Base-by-base conservation (phyloP, 1,140 invertebrate species). In the Drosophila insularis region DNA sequence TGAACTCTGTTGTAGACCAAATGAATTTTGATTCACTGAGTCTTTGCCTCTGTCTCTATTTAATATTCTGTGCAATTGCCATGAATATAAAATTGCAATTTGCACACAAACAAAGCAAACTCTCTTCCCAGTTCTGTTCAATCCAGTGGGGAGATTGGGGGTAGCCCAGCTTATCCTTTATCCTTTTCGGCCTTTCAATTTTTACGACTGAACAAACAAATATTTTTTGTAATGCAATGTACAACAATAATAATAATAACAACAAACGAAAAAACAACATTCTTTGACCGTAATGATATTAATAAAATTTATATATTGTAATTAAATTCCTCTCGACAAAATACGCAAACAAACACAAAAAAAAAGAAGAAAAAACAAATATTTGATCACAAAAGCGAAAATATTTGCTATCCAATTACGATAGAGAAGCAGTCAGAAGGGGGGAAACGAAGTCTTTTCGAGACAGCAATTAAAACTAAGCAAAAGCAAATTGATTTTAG, bases 401-500 rank as follows among this genome's bases (percentile, higher is more conserved):
- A 89, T 89, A 74, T 82, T 87, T 59, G 75, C 58, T 87, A 79
- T 87, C 76, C 82, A 87, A 87, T 87, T 87, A 50, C 43, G 17
- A 50, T 50, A 50, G 43, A 50, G 8, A 21, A 11, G 2, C 5
- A 5, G 27, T 4, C 14, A 21, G 8, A 50, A 21, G 27, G 27
- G 27, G 27, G 11, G 3, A 21, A 50, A 11, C 80, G 87, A 82
- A 87, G 78, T 59, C 70, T 55, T 71, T 78, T 10, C 17, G 7
- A 74, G 6, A 35, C 63, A 70, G 82, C 82, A 87, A 87, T 87
- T 87, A 87, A 87, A 86, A 86, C 79, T 86, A 86, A 86, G 84
- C 82, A 87, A 86, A 85, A 68, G 66, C 64, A 82, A 87, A 86
- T 86, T 86, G 82, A 86, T 85, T 81, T 81, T 32, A 67, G 65